phyloP scores from a whole-genome alignment of 2,113 vertebrate genomes.

The Ptychochromis oligacanthus region DNA sequence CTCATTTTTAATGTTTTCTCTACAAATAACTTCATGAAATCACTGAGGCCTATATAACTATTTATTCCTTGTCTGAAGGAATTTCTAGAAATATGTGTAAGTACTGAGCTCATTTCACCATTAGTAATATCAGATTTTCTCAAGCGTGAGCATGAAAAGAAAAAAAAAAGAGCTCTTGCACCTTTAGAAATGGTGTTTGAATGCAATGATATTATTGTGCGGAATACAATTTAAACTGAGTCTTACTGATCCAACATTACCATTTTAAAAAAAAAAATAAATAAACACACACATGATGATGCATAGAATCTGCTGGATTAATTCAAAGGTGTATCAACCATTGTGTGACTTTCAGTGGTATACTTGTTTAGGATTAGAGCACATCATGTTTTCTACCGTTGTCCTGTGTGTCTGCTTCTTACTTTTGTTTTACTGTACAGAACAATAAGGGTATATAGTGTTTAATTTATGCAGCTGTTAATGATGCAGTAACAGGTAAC shows the following conservation, averaged over 20 bases:
- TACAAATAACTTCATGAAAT: too few relatives aligned
- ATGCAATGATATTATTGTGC: not conserved
- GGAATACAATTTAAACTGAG: not conserved
- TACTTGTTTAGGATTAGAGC: not conserved
- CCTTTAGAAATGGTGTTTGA: not conserved
- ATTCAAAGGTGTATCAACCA: not conserved
- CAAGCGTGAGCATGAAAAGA: not conserved
- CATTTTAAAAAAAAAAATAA: not conserved
- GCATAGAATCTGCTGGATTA: not conserved
- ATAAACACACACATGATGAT: not conserved
- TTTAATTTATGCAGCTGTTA: conserved; percentile 21
- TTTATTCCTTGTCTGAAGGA: not conserved
- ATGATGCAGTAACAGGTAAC: not conserved
- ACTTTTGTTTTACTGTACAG: not conserved
- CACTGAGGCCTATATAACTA: not conserved
- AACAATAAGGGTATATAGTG: not conserved
- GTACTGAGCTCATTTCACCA: not conserved
- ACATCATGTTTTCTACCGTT: not conserved
- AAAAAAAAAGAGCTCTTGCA: not conserved
- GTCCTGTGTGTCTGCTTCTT: not conserved
- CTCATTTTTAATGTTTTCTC: too few relatives aligned
- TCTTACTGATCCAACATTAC: not conserved
- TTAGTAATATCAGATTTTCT: not conserved
- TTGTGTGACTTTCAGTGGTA: not conserved
- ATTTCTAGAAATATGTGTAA: not conserved